These are phyloP conservation scores for Porites evermanni DNA, from an alignment of 92 coral and sea anemone species.

Conservation along the genomic window DNA sequence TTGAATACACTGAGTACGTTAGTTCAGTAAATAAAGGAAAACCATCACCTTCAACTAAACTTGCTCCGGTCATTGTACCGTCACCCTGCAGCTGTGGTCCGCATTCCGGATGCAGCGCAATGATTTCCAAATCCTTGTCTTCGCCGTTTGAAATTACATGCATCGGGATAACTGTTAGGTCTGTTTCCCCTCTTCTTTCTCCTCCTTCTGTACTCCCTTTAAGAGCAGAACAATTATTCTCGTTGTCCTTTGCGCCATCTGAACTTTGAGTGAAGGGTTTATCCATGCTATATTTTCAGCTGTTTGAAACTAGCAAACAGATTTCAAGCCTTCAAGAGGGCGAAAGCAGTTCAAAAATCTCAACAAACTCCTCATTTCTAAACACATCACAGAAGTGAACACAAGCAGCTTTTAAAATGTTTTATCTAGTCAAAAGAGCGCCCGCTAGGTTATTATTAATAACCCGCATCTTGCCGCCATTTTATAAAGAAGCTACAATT, in stretches of 20 bases:
- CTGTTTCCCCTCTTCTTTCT: background rate
- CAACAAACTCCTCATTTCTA: no score
- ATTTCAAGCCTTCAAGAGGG: slow-evolving; percentile 6
- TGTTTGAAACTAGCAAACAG: background rate
- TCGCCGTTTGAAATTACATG: slow-evolving; percentile 9
- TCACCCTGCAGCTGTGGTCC: slow-evolving; percentile 15
- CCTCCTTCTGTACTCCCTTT: background rate
- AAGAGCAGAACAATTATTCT: background rate
- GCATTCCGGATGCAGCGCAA: slow-evolving; percentile 13
- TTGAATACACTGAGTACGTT: background rate
- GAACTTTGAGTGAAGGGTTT: slow-evolving; percentile 1
- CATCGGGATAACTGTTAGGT: slow-evolving; percentile 19
- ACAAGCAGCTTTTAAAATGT: background rate
- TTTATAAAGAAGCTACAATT: background rate
- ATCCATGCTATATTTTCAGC: slow-evolving; percentile 2
- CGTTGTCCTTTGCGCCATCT: background rate
- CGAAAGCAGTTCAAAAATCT: no score
- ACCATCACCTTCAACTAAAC: slow-evolving; percentile 25
- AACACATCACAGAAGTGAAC: no score
- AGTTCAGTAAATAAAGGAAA: background rate
- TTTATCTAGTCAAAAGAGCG: background rate
- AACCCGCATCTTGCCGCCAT: slow-evolving; percentile 2
- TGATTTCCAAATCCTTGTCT: slow-evolving; percentile 20
- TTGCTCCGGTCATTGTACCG: background rate
- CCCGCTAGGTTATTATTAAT: no score